A percentile compares a stretch with the other conserved stretches of the same genome.
These are phyloP conservation scores for Xanthostigma xanthostigma DNA, from an alignment of 2,888 invertebrate genomes.

Conservation along the genomic window DNA sequence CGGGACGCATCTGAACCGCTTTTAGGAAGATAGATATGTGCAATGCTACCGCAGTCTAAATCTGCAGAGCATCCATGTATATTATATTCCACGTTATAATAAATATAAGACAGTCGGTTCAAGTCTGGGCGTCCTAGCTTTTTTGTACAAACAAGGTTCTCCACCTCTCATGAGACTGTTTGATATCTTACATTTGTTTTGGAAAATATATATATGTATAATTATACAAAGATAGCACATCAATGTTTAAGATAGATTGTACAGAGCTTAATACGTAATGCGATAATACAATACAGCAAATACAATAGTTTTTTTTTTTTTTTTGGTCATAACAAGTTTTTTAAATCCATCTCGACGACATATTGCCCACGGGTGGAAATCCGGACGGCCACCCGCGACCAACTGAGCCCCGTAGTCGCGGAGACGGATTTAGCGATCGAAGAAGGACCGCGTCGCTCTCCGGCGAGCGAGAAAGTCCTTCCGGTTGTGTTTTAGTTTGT, in stretches of 20 bases:
- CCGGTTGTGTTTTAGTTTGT: neutral
- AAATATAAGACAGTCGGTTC: no score
- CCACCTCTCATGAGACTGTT: no score
- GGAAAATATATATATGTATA: neutral
- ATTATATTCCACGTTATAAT: no score
- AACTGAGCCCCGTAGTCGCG: slow-evolving; percentile 38
- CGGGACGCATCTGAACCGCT: no score
- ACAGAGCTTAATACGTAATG: slow-evolving; percentile 15
- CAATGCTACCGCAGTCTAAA: no score
- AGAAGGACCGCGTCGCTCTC: slow-evolving; percentile 25
- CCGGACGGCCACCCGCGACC: slow-evolving; percentile 34
- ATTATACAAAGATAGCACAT: slow-evolving; percentile 27
- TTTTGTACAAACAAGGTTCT: no score
- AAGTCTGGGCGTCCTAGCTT: no score
- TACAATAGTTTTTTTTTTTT: slow-evolving; percentile 11
- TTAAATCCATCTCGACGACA: slow-evolving; percentile 19
- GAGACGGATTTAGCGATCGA: slow-evolving; percentile 30
- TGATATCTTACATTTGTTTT: no score
- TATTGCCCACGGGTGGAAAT: slow-evolving; percentile 21
- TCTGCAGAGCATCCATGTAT: no score
- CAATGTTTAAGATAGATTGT: slow-evolving; percentile 25
- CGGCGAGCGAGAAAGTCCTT: slow-evolving; percentile 18
- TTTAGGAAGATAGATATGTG: no score
- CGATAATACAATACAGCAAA: slow-evolving; percentile 16
- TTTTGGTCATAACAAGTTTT: slow-evolving; percentile 10